phyloP scores from a whole-genome alignment of 2,113 vertebrate genomes.

The Prionailurus viverrinus region DNA sequence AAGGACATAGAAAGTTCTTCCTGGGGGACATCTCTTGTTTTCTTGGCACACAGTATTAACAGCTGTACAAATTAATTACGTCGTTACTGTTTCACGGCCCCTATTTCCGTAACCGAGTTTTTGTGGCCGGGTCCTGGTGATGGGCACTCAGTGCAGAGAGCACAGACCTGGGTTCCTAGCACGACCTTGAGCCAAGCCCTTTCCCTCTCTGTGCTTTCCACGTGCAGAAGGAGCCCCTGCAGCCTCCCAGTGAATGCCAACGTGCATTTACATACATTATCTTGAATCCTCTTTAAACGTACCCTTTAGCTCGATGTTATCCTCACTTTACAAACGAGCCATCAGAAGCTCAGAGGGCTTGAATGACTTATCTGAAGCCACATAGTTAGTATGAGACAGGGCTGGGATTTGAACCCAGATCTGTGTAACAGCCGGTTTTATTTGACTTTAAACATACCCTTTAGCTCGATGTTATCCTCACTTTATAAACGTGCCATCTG shows the following conservation, averaged over 20 bases:
- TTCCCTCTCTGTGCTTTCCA: background rate
- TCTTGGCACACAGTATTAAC: constrained; percentile 9
- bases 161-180: background rate
- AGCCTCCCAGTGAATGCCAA: background rate
- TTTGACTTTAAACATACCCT: background rate
- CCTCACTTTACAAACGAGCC: background rate
- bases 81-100: background rate
- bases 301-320: background rate
- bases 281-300: background rate
- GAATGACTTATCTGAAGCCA: background rate
- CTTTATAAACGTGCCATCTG: background rate
- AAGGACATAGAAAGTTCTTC: constrained; percentile 25
- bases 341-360: background rate
- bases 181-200: background rate
- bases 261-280: background rate
- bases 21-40: background rate
- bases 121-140: background rate
- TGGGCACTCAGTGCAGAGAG: background rate
- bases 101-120: background rate
- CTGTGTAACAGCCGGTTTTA: background rate
- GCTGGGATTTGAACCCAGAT: background rate
- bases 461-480: background rate
- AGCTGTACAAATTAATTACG: constrained; percentile 48
- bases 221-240: background rate
- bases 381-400: background rate